Conservation (phyloP, 1,140 invertebrate species). For the Cydia fagiglandana region DNA sequence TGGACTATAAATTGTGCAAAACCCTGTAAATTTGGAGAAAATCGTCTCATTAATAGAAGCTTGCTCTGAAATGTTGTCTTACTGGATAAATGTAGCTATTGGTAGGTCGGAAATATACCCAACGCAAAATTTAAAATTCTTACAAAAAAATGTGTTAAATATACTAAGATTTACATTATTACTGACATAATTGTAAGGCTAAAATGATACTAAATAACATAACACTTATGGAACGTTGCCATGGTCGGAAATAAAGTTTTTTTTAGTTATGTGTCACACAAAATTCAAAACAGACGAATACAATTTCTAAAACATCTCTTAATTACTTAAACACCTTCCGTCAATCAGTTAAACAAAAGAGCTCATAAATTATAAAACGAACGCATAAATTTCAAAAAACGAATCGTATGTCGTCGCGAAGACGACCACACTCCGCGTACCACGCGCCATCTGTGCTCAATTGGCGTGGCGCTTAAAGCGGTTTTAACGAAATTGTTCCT, state of each 20-base stretch:
- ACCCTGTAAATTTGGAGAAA: not conserved
- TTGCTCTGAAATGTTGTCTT: too few relatives aligned
- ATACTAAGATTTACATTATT: too few relatives aligned
- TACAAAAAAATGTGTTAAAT: too few relatives aligned
- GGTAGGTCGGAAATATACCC: too few relatives aligned
- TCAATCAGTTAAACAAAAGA: constrained; percentile 45
- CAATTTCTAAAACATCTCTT: constrained; percentile 5
- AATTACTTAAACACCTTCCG: constrained; percentile 33
- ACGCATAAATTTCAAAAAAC: constrained; percentile 52
- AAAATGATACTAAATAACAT: too few relatives aligned
- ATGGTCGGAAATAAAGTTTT: not conserved
- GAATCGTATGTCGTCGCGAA: constrained; percentile 54
- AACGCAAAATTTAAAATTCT: too few relatives aligned
- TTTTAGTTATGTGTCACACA: not conserved
- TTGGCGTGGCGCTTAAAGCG: constrained; percentile 60
- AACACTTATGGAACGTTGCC: too few relatives aligned
- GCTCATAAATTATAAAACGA: constrained; percentile 42
- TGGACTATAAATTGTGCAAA: not conserved
- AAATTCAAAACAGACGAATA: not conserved
- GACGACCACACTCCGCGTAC: constrained; percentile 63
- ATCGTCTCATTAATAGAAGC: too few relatives aligned
- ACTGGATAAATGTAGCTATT: too few relatives aligned
- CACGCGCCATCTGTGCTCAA: constrained; percentile 69
- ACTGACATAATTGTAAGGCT: too few relatives aligned
- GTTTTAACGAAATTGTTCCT: constrained; percentile 66